Percentiles rank a stretch among this genome's conserved stretches.
phyloP scores from a whole-genome alignment of 2,888 invertebrate genomes.

The Megamerina dolium region DNA sequence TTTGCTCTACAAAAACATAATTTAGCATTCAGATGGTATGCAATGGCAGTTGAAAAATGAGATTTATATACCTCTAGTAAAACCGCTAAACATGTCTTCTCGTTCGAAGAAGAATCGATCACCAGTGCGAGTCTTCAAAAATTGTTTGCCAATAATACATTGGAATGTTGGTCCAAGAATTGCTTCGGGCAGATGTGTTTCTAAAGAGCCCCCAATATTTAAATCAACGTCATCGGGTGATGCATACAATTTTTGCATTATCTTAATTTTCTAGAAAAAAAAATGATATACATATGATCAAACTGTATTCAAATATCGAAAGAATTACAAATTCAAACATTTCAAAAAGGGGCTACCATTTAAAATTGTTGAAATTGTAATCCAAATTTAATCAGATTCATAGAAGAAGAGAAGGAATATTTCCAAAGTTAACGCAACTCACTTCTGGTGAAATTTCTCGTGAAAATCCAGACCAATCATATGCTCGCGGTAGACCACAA shows the following conservation, averaged over 20 bases:
- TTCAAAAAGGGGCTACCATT: no score
- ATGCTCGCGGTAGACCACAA: constrained; percentile 35
- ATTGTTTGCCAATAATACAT: constrained; percentile 65
- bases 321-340: no score
- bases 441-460: no score
- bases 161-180: constrained; percentile 66
- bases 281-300: background rate
- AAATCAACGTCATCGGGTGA: constrained; percentile 66
- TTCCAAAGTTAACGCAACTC: no score
- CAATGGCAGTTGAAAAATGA: no score
- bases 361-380: no score
- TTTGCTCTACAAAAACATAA: constrained; percentile 53
- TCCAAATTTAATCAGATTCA: no score
- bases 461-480: constrained; percentile 32
- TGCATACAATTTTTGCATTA: constrained; percentile 54
- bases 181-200: constrained; percentile 57
- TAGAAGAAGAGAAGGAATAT: no score
- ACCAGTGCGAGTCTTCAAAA: constrained; percentile 60
- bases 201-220: constrained; percentile 63
- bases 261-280: constrained; percentile 53
- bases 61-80: constrained; percentile 50
- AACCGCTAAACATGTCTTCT: constrained; percentile 49
- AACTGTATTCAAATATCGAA: no score
- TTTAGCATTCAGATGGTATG: background rate
- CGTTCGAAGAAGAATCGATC: constrained; percentile 69